Percentiles rank a stretch among this genome's conserved stretches.
Conservation (phyloP, 2,797 vertebrate genomes). For the Delichon dasypus region DNA sequence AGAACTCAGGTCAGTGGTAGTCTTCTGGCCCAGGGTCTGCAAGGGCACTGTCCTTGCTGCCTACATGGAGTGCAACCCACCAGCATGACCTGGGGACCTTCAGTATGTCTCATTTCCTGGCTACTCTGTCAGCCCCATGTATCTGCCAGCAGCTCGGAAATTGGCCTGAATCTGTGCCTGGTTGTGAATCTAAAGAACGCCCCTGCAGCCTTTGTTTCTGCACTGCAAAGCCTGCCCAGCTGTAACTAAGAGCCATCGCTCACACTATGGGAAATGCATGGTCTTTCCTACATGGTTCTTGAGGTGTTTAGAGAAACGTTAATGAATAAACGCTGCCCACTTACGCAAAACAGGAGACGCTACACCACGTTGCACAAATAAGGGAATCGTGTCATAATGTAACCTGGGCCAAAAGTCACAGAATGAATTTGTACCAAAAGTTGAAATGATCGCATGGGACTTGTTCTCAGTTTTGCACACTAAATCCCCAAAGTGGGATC, state of each 20-base stretch:
- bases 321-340: neutral
- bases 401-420: neutral
- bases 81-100: neutral
- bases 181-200: neutral
- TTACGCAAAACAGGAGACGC: neutral
- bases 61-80: neutral
- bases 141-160: neutral
- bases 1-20: neutral
- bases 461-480: neutral
- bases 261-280: neutral
- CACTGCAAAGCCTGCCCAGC: neutral
- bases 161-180: neutral
- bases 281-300: neutral
- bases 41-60: neutral
- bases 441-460: accelerated
- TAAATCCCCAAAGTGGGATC: neutral
- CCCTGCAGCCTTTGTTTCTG: neutral
- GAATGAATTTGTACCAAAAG: neutral
- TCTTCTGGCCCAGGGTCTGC: neutral
- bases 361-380: neutral
- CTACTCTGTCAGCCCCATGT: neutral
- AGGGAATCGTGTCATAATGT: neutral
- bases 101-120: neutral
- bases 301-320: neutral
- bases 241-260: neutral